Conservation (phyloP, 2,113 vertebrate genomes). For the Callithrix jacchus region DNA sequence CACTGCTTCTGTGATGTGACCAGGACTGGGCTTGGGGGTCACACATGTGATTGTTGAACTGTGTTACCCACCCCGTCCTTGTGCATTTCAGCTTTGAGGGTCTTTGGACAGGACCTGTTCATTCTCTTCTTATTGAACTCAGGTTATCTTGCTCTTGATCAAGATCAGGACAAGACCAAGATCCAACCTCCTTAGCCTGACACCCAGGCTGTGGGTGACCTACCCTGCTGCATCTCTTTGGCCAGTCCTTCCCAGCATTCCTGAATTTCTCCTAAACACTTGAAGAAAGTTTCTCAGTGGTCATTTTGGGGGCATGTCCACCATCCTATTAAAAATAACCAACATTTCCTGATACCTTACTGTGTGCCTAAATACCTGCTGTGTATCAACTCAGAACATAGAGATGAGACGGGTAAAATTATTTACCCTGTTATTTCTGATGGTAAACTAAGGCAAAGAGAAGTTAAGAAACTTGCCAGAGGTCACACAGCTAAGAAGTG, state of each 20-base stretch:
- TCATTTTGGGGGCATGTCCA: neutral
- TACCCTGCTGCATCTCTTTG: neutral
- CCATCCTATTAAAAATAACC: neutral
- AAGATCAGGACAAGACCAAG: neutral
- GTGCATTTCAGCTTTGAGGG: neutral
- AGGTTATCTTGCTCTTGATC: neutral
- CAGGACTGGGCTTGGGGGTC: neutral
- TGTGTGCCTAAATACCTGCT: neutral
- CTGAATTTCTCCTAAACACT: neutral
- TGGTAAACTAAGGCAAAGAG: neutral
- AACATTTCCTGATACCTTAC: neutral
- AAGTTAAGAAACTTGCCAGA: neutral
- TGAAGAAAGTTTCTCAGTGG: neutral
- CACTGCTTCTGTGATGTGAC: neutral
- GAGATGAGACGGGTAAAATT: too few species aligned
- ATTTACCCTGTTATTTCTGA: neutral
- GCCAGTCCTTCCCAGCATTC: neutral
- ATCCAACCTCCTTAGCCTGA: neutral
- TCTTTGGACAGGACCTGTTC: neutral
- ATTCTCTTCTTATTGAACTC: neutral
- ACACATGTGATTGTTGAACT: neutral
- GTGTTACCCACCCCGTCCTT: neutral
- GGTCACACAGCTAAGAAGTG: neutral
- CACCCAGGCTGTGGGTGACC: neutral
- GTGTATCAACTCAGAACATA: neutral